These are phyloP conservation scores for Stictonetta naevosa DNA, from an alignment of 2,113 vertebrate genomes.

Conservation along the genomic window DNA sequence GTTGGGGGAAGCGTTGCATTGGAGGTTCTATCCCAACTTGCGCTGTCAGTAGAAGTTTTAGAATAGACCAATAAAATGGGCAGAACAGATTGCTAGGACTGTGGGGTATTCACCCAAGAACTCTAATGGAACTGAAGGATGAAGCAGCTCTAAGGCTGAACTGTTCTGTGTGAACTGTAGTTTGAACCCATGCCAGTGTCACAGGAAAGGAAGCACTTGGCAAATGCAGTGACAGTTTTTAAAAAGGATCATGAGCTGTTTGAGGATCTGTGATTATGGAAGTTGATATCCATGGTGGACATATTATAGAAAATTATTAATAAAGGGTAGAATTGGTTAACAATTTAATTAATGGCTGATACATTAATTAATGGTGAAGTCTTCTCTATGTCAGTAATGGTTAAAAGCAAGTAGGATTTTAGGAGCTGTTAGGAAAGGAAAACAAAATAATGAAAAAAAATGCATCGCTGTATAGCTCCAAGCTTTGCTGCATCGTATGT, in stretches of 20 bases:
- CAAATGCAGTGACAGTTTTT: neutral
- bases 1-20: fast-evolving
- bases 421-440: neutral
- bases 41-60: neutral
- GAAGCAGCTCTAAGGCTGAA: neutral
- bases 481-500: neutral
- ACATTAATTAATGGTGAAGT: neutral
- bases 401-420: neutral
- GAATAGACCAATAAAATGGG: constrained; percentile 12
- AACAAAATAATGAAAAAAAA: neutral
- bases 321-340: neutral
- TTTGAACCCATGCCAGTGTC: neutral
- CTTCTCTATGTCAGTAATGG: neutral
- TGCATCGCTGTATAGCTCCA: neutral
- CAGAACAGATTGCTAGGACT: constrained; percentile 34
- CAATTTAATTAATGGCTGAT: neutral
- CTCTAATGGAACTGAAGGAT: constrained; percentile 34
- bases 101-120: constrained; percentile 23
- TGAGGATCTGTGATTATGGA: neutral
- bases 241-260: neutral
- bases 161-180: neutral
- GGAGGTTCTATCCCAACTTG: neutral
- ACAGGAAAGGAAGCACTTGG: neutral
- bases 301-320: neutral
- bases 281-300: neutral